These are phyloP conservation scores for Gonatopus flavifemur DNA, from an alignment of 1,140 invertebrate species.

Conservation along the genomic window DNA sequence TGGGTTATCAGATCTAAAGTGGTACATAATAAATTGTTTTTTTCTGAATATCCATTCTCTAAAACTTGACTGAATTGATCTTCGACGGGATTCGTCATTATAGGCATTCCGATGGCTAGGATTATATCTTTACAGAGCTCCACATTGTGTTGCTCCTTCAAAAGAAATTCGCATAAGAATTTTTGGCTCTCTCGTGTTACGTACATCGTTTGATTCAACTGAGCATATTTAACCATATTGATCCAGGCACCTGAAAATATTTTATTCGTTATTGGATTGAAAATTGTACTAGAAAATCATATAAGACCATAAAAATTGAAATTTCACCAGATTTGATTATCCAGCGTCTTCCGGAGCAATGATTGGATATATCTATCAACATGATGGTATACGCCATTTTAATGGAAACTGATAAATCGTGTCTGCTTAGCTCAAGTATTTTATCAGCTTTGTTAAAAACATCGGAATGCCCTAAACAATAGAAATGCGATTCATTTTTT, in stretches of 20 bases:
- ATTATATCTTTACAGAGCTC: slow-evolving; percentile 59
- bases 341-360: slow-evolving; percentile 62
- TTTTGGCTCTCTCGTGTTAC: slow-evolving; percentile 63
- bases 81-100: slow-evolving; percentile 52
- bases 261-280: neutral
- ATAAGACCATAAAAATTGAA: neutral
- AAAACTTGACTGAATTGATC: slow-evolving; percentile 36
- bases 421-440: slow-evolving; percentile 39
- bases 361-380: slow-evolving; percentile 57
- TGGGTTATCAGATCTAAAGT: slow-evolving; percentile 56
- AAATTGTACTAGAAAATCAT: neutral
- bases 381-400: slow-evolving; percentile 65
- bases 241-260: slow-evolving; percentile 54
- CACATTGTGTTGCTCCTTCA: slow-evolving; percentile 53
- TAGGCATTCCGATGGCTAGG: slow-evolving; percentile 51
- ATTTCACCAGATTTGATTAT: slow-evolving; percentile 52
- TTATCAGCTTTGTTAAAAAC: slow-evolving; percentile 47
- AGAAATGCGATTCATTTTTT: slow-evolving; percentile 48
- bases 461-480: slow-evolving; percentile 39
- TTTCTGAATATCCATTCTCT: slow-evolving; percentile 57
- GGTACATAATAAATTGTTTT: slow-evolving; percentile 58
- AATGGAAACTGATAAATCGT: slow-evolving; percentile 56
- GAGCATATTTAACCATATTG: slow-evolving; percentile 59
- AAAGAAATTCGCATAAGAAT: slow-evolving; percentile 60
- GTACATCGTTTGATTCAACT: slow-evolving; percentile 65